Conservation (phyloP, 2,797 vertebrate genomes). For the Sebastes wilsoni region DNA sequence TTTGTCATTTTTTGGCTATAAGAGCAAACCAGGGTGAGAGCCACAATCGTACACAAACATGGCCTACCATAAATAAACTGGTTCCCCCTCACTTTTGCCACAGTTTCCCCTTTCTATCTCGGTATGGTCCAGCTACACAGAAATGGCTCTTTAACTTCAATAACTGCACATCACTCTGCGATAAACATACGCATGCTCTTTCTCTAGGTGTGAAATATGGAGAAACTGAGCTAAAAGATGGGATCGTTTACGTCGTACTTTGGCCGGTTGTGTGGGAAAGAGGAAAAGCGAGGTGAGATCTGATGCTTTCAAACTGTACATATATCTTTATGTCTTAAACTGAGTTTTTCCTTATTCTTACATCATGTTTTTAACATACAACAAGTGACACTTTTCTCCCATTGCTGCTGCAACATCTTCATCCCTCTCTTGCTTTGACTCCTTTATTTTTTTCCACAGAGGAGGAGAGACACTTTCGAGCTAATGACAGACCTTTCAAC, state of each 20-base stretch:
- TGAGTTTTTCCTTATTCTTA: neutral
- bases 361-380: neutral
- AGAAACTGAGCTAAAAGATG: slow-evolving; percentile 78
- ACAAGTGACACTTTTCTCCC: neutral
- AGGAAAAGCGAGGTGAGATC: slow-evolving; percentile 77
- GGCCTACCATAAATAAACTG: neutral
- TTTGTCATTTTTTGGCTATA: neutral
- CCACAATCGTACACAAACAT: neutral
- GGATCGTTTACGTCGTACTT: slow-evolving; percentile 76
- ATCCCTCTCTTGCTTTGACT: neutral
- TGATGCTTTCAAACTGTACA: neutral
- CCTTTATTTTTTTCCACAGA: slow-evolving; percentile 70
- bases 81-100: neutral
- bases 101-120: slow-evolving; percentile 5
- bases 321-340: neutral
- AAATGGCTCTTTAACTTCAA: neutral
- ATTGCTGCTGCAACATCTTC: too few species aligned
- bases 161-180: neutral
- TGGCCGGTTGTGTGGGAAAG: slow-evolving; percentile 66
- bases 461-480: slow-evolving; percentile 86
- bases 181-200: neutral
- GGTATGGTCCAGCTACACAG: neutral
- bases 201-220: slow-evolving; percentile 78
- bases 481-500: slow-evolving; percentile 90
- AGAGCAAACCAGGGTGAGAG: neutral